Base-by-base conservation (phyloP, 2,888 invertebrate species). In the Diogma glabrata region DNA sequence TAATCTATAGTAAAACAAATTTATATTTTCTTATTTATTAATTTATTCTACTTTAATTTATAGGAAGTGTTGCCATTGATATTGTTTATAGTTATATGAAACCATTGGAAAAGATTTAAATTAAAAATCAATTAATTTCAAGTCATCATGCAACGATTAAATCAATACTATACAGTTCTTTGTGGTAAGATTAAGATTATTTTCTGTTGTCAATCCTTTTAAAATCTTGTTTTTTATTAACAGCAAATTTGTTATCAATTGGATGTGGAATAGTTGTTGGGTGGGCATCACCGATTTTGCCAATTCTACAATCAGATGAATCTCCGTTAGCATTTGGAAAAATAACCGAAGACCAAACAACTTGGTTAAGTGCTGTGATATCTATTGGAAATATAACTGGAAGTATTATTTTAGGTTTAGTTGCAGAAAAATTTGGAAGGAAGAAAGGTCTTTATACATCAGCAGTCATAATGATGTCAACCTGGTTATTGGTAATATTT, bases 241-340 rank as follows among this genome's bases (percentile, higher is more conserved):
- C 55, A 64, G 66, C 58, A 0, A 68, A 68, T 36, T 62, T 69
- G 2, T 57, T 60, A 1, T 54, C 67, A n/a, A 57, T 68, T n/a
- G 62, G 63, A 0, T 65, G 64, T 61, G 68, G 68, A 3, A 63
- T 63, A 0, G 61, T 62, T 49, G 60, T 60, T 49, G 69, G 67
- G 26, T 70, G 69, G 69, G 60, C 64, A 1, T 68, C 68, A 1
- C 58, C 67, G 3, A 63, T 64, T 54, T 63, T 67, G 23, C 53
- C 66, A 12, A 58, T 67, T n/a, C 53, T 70, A 3, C 57, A 61
- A 49, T 58, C 64, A 2, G 53, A 56, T 0, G 52, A 59, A 1
- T 64, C 65, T 33, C 65, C 66, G 0, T 48, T 70, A 38, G 57
- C 59, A n/a, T 56, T 61, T 4, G 67, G 67, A 3, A 62, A 65